Evolutionary conservation across 1,140 invertebrate genomes (phyloP).

Genomic region (Acromyrmex echinatior): DNA sequence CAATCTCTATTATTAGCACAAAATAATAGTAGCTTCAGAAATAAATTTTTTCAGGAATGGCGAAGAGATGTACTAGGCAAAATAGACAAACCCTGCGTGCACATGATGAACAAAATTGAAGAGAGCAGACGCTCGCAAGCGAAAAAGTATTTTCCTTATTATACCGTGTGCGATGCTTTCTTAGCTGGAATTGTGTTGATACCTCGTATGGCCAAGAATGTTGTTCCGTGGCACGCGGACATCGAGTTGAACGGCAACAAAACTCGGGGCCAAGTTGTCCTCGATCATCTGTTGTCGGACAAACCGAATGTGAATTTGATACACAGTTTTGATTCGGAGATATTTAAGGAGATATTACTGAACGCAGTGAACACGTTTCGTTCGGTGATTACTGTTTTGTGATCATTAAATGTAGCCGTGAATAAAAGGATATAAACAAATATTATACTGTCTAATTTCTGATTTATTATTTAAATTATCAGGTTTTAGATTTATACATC

Average conservation of each 20-base stretch:
- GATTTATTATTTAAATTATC: background rate
- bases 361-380: slow-evolving; percentile 76
- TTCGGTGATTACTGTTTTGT: background rate
- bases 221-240: slow-evolving; percentile 84
- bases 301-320: slow-evolving; percentile 87
- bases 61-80: slow-evolving; percentile 85
- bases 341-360: slow-evolving; percentile 85
- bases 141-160: slow-evolving; percentile 81
- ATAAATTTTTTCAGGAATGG: slow-evolving; percentile 87
- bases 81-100: slow-evolving; percentile 83
- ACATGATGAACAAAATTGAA: slow-evolving; percentile 88
- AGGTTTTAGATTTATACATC: background rate
- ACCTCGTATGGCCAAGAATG: slow-evolving; percentile 79
- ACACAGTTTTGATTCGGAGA: slow-evolving; percentile 85
- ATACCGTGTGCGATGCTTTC: slow-evolving; percentile 88
- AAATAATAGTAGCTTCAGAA: slow-evolving; percentile 21
- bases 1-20: slow-evolving; percentile 11
- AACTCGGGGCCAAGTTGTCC: slow-evolving; percentile 88
- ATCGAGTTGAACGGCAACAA: slow-evolving; percentile 87
- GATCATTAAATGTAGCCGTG: background rate
- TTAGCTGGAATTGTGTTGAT: slow-evolving; percentile 86
- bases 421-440: background rate
- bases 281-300: slow-evolving; percentile 87
- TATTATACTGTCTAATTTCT: background rate
- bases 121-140: slow-evolving; percentile 79